Percentiles rank a stretch among this genome's conserved stretches.
Evolutionary conservation across 2,113 vertebrate species (phyloP).

Genomic region (Crotalus horridus): DNA sequence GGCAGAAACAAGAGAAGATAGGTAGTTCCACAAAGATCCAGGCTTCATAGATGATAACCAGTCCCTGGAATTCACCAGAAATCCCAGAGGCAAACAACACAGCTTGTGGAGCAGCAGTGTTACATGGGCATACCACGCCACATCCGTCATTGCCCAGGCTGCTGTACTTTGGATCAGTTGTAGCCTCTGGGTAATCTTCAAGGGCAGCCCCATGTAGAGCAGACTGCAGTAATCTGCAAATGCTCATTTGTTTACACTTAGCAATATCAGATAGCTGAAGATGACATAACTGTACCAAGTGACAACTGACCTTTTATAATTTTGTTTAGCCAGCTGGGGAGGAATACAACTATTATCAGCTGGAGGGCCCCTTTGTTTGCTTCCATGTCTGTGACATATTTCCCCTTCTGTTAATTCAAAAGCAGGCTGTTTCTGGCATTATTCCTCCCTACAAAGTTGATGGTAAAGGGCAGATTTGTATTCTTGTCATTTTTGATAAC

Average conservation of each 20-base stretch:
- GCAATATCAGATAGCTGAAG: not conserved
- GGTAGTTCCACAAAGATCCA: not conserved
- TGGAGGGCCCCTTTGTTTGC: not conserved
- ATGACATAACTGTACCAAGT: not conserved
- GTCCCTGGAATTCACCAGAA: not conserved
- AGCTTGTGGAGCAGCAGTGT: not conserved
- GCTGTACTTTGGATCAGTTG: not conserved
- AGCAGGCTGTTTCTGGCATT: not conserved
- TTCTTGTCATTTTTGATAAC: slow-evolving; percentile 26
- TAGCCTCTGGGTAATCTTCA: not conserved
- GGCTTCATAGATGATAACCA: not conserved
- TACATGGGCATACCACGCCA: not conserved
- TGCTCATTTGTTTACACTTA: not conserved
- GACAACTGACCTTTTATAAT: not conserved
- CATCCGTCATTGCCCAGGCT: not conserved
- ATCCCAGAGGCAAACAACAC: not conserved
- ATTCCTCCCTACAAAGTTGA: slow-evolving; percentile 6
- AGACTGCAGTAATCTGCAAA: not conserved
- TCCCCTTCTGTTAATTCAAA: not conserved
- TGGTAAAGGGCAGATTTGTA: slow-evolving; percentile 28
- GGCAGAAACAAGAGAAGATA: not conserved
- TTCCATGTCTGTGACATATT: not conserved
- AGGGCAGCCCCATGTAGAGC: not conserved
- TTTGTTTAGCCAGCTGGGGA: not conserved
- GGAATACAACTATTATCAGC: not conserved